phyloP scores from a whole-genome alignment of 2,888 invertebrate species.

The Polydrusus pterygomalis region DNA sequence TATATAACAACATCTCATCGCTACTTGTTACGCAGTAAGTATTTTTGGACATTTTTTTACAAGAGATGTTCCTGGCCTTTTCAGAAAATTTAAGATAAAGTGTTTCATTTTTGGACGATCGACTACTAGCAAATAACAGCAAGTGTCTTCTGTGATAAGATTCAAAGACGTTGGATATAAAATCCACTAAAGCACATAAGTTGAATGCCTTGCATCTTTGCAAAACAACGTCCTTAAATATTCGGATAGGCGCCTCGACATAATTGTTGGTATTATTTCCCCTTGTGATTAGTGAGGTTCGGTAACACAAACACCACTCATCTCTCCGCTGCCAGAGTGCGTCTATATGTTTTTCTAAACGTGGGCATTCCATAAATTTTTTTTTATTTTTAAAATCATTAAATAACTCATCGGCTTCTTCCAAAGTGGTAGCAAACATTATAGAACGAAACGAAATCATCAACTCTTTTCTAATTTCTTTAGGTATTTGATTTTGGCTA shows the following conservation, averaged over 20 bases:
- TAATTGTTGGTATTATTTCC: constrained; percentile 24
- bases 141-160: constrained; percentile 30
- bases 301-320: constrained; percentile 29
- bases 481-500: no score
- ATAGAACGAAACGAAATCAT: no score
- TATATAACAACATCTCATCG: constrained; percentile 18
- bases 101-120: constrained; percentile 26
- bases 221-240: constrained; percentile 16
- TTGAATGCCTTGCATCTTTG: no score
- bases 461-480: no score
- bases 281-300: constrained; percentile 17
- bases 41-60: constrained; percentile 22
- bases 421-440: no score
- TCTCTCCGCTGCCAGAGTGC: constrained; percentile 29
- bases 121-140: constrained; percentile 27
- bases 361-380: no score
- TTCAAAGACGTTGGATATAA: no score
- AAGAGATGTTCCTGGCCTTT: constrained; percentile 25
- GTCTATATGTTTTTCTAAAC: constrained; percentile 5
- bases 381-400: constrained; percentile 17
- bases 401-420: constrained; percentile 14
- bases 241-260: constrained; percentile 14
- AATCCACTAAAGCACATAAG: no score
- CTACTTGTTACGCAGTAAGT: constrained; percentile 28
- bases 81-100: constrained; percentile 22